Conservation (phyloP, 2,797 vertebrate genomes). For the Amazonetta brasiliensis region DNA sequence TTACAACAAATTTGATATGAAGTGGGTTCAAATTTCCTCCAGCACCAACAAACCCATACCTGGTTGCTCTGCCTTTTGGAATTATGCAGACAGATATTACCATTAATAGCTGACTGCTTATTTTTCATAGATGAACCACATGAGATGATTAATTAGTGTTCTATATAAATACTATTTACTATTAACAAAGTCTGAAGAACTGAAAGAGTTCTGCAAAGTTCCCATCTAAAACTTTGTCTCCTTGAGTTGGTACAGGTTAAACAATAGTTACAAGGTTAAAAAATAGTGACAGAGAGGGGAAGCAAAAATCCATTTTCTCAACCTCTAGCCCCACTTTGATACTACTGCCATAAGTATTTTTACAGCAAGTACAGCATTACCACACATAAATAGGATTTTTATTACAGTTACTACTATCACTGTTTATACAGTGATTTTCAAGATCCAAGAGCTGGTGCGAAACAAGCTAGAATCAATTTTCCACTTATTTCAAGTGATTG, state of each 20-base stretch:
- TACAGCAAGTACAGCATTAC: not conserved
- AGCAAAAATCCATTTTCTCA: not conserved
- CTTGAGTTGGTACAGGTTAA: not conserved
- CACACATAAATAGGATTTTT: not conserved
- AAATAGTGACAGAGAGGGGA: not conserved
- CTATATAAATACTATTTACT: not conserved
- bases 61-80: not conserved
- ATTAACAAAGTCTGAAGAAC: not conserved
- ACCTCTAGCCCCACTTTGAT: not conserved
- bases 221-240: not conserved
- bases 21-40: not conserved
- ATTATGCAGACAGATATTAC: not conserved
- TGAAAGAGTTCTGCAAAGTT: not conserved
- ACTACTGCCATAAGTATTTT: not conserved
- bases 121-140: not conserved
- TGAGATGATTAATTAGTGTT: not conserved
- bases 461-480: not conserved
- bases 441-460: not conserved
- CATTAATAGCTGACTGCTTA: not conserved
- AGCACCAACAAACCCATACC: accelerated
- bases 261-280: not conserved
- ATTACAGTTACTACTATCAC: not conserved
- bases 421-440: not conserved
- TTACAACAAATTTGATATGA: accelerated
- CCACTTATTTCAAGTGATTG: not conserved